These are phyloP conservation scores for Albula glossodonta DNA, from an alignment of 2,113 vertebrate genomes.

Conservation along the genomic window DNA sequence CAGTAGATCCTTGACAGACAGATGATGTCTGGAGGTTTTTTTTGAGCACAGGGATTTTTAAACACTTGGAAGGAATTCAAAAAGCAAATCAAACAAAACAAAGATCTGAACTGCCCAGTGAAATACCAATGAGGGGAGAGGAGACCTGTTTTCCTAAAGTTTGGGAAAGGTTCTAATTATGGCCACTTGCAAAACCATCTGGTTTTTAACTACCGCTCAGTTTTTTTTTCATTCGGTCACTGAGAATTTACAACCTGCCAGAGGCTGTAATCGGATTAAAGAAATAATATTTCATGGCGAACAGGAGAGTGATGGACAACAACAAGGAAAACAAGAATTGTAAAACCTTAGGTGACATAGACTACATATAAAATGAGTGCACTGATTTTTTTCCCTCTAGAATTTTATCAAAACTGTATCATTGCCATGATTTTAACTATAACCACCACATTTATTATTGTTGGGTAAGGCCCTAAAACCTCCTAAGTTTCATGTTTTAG, in stretches of 20 bases:
- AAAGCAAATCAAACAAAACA: background rate
- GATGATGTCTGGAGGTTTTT: background rate
- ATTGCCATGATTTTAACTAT: background rate
- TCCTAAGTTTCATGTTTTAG: background rate
- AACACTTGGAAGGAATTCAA: background rate
- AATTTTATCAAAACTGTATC: background rate
- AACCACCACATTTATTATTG: background rate
- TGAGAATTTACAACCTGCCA: background rate
- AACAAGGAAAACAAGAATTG: background rate
- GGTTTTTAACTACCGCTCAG: background rate
- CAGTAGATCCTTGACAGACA: background rate
- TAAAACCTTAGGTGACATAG: background rate
- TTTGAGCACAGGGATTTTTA: background rate
- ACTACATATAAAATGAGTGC: background rate
- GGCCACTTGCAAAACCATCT: conserved; percentile 22
- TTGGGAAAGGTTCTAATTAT: conserved; percentile 11
- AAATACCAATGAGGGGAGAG: background rate
- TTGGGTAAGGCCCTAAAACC: background rate
- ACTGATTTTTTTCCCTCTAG: background rate
- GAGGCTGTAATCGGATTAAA: conserved; percentile 6
- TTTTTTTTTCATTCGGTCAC: background rate
- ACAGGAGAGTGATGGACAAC: background rate
- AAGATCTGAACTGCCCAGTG: background rate
- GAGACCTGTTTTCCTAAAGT: background rate
- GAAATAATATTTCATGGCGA: background rate